Base-by-base conservation (phyloP, 2,888 invertebrate genomes). In the Drosophila sordidapex region DNA sequence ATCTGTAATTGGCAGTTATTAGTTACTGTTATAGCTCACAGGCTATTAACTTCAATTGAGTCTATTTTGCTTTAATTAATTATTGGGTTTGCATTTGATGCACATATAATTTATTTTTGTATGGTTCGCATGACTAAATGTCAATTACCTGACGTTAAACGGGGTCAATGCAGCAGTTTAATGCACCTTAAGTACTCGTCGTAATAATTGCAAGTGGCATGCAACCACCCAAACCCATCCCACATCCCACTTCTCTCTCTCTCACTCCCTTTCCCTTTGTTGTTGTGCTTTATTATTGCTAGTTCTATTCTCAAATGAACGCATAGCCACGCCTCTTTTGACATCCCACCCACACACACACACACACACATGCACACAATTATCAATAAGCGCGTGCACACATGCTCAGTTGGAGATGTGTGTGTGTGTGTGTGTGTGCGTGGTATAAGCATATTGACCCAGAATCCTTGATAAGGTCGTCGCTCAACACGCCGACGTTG, bases 101-200 rank as follows among this genome's bases (percentile, higher is more conserved):
- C n/a, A 2, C 11, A 46, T 27, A 27, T 11, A 25, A 25, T n/a
- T 8, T 57, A 27, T 29, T 29, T 61, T 61, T 57, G n/a, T 15
- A 53, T 38, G 36, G 49, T 29, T 75, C 13, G 62, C 59, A 35
- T 69, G 56, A 53, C 33, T 25, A 56, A 66, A 69, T 73, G 58
- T 52, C 68, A 69, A 80, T 83, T 86, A 70, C 59, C 70, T 70
- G 40, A 61, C 56, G 56, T 13, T 57, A 73, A 87, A 82, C 74
- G 87, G 77, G 91, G 91, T 91, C 90, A 92, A 89, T 91, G 91
- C 91, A 89, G 91, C 74, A 86, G 83, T 87, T 87, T 87, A 89
- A 89, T 89, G 89, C 84, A 88, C 85, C 64, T 71, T 60, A 61
- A 71, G 62, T 62, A 56, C 54, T 53, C 29, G 46, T 43, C 18